Evolutionary conservation across 1,140 invertebrate species (phyloP).

Genomic region (Oedothorax gibbosus): DNA sequence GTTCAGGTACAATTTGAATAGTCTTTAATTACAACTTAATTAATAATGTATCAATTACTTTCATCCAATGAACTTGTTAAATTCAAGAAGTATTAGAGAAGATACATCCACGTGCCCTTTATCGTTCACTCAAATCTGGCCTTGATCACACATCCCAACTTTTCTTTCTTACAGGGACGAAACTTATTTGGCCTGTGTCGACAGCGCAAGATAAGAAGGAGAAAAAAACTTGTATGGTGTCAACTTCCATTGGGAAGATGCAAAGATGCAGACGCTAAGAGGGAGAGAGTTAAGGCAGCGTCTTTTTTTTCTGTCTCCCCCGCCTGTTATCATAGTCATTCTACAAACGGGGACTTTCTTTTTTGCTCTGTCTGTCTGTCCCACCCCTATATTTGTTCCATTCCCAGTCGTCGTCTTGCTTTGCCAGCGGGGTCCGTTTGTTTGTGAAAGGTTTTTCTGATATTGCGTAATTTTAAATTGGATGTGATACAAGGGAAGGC

Average conservation of each 20-base stretch:
- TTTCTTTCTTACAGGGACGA: background rate
- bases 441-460: constrained; percentile 2
- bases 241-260: constrained; percentile 8
- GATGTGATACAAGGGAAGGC: too few relatives aligned
- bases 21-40: too few relatives aligned
- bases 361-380: constrained; percentile 9
- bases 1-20: too few relatives aligned
- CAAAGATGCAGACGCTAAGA: constrained; percentile 18
- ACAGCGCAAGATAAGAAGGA: background rate
- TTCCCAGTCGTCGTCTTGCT: background rate
- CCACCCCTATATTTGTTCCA: constrained; percentile 16
- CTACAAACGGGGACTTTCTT: constrained; percentile 37
- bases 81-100: too few relatives aligned
- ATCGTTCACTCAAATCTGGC: too few relatives aligned
- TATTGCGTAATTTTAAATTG: too few relatives aligned
- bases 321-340: constrained; percentile 32
- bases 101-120: too few relatives aligned
- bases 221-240: background rate
- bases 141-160: too few relatives aligned
- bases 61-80: too few relatives aligned
- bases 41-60: too few relatives aligned
- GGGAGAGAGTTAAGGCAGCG: constrained; percentile 20
- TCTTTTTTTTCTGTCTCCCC: constrained; percentile 14
- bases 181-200: constrained; percentile 26
- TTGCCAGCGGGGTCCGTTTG: constrained; percentile 3